Evolutionary conservation across 2,888 invertebrate species (phyloP), one percentile per base, ranked within the genome.

Genomic region (Icerya purchasi): DNA sequence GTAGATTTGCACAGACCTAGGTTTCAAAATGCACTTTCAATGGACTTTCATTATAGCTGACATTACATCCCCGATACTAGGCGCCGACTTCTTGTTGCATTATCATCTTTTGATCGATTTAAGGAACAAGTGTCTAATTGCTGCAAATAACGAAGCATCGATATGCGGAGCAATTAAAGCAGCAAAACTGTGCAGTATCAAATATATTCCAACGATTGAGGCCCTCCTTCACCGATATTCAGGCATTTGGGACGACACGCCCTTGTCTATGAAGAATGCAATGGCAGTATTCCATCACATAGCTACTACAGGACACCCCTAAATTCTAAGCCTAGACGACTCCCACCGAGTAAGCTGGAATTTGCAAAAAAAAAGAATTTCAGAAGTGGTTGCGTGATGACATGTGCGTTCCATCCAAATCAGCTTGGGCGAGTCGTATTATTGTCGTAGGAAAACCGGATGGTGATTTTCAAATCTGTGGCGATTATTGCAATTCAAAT

Each of bases 361-460:
- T 18, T 10, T 14, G 50, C 18, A n/a, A n/a, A n/a, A n/a, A n/a
- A n/a, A n/a, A n/a, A 49, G 56, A 72, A 14, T 67, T 70, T 0
- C 62, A 73, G 1, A 65, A 67, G 1, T 70, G 65, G 2, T 69
- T 69, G 0, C 68, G 68, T 60, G 60, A n/a, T n/a, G n/a, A n/a
- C n/a, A n/a, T n/a, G n/a, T n/a, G n/a, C n/a, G n/a, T n/a, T n/a
- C n/a, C n/a, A 0, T 73, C 72, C 0, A 68, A 67, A 2, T 70
- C 71, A 49, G 62, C 66, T 2, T 73, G 70, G 71, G 66, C 72
- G 0, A 70, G 68, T 53, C 73, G 70, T 1, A 63, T 73, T 0
- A 69, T 68, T 58, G 53, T n/a, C n/a, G n/a, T n/a, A n/a, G n/a
- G n/a, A n/a, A n/a, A n/a, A n/a, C n/a, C n/a, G n/a, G n/a, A n/a